These are phyloP conservation scores for Brachionus calyciflorus DNA, from an alignment of 1,140 invertebrate species.

Conservation along the genomic window DNA sequence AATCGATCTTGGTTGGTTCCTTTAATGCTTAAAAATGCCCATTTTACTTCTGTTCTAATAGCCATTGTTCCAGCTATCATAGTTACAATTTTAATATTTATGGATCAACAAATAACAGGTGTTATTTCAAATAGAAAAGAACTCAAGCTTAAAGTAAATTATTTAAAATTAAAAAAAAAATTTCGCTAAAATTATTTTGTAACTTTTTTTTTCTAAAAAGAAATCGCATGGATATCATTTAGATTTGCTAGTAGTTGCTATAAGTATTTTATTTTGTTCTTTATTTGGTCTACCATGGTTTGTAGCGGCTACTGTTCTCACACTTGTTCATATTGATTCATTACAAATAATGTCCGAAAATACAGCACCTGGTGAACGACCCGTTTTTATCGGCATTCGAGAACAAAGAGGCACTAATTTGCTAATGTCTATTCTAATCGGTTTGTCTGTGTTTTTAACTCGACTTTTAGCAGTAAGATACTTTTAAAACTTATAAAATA, in stretches of 20 bases:
- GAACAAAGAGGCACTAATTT: slow-evolving; percentile 60
- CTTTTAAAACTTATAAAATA: background rate
- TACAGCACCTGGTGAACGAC: slow-evolving; percentile 57
- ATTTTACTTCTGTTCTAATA: slow-evolving; percentile 49
- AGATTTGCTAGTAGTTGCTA: slow-evolving; percentile 58
- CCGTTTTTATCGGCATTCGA: slow-evolving; percentile 59
- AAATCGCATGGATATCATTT: slow-evolving; percentile 60
- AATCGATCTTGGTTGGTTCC: slow-evolving; percentile 56
- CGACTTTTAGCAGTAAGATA: slow-evolving; percentile 53
- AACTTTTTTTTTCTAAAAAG: slow-evolving; percentile 45
- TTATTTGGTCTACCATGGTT: slow-evolving; percentile 61
- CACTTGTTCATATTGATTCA: slow-evolving; percentile 54
- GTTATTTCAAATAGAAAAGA: slow-evolving; percentile 62
- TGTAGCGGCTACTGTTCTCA: slow-evolving; percentile 61
- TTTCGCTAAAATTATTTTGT: background rate
- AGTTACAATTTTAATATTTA: slow-evolving; percentile 59
- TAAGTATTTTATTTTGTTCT: slow-evolving; percentile 59
- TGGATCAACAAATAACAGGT: slow-evolving; percentile 61
- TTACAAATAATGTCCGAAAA: slow-evolving; percentile 54
- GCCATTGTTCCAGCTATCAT: slow-evolving; percentile 55
- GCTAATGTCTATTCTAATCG: slow-evolving; percentile 58
- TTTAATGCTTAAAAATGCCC: slow-evolving; percentile 49
- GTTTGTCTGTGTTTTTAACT: slow-evolving; percentile 57
- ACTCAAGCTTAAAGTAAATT: slow-evolving; percentile 54
- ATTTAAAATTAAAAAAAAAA: too few relatives aligned